Percentiles rank a stretch among this genome's conserved stretches.
phyloP scores from a whole-genome alignment of 2,113 vertebrate genomes.

The Murina feae region DNA sequence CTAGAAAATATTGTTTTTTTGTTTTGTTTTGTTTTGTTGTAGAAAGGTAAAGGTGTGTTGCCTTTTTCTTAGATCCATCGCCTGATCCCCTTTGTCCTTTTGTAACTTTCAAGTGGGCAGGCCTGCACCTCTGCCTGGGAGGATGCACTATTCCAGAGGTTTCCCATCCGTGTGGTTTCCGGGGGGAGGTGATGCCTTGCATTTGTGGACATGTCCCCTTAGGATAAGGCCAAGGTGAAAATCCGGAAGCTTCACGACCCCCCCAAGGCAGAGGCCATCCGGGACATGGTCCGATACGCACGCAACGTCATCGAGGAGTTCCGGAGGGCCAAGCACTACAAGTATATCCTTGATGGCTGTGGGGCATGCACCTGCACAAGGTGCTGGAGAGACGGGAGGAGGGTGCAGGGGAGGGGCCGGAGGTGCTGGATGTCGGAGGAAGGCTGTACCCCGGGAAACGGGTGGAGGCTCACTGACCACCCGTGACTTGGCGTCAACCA shows the following conservation, averaged over 20 bases:
- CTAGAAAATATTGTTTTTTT: background rate
- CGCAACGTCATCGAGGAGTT: slow-evolving; percentile 91
- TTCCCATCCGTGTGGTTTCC: background rate
- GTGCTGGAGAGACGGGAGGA: background rate
- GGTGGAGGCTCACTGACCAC: background rate
- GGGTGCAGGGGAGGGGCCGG: background rate
- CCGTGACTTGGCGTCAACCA: fast-evolving
- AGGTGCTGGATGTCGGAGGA: background rate
- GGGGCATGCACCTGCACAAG: background rate
- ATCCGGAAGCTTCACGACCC: slow-evolving; percentile 84
- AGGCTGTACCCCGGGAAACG: background rate
- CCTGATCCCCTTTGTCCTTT: background rate
- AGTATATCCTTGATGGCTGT: slow-evolving; percentile 90
- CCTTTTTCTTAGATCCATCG: background rate
- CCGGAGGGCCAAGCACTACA: slow-evolving; percentile 88
- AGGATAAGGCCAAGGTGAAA: slow-evolving; percentile 93
- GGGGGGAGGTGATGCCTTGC: background rate
- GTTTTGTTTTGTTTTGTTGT: background rate
- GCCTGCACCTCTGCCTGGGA: background rate
- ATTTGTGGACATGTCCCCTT: slow-evolving; percentile 47
- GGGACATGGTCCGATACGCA: slow-evolving; percentile 90
- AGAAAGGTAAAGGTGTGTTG: background rate
- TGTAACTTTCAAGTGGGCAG: too few species aligned
- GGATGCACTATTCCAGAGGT: slow-evolving; percentile 14
- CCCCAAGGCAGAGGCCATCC: slow-evolving; percentile 81